phyloP scores from a whole-genome alignment of 2,113 vertebrate genomes.

The Gavia stellata region DNA sequence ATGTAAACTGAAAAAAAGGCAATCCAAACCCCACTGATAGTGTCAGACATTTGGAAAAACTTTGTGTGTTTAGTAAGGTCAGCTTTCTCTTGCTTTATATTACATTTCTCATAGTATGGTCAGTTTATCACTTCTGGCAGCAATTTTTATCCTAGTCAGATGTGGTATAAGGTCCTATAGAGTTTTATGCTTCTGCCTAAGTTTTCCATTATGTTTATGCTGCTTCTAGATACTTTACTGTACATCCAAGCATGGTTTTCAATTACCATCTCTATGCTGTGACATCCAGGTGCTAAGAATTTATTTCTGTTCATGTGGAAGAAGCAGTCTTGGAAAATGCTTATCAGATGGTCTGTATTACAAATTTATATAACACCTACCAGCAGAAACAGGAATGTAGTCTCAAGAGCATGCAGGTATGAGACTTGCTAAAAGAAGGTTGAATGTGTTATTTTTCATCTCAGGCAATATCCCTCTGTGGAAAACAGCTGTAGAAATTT shows the following conservation, averaged over 20 bases:
- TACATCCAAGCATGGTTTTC: neutral
- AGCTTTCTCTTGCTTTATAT: neutral
- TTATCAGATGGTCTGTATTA: constrained; percentile 20
- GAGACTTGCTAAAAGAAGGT: neutral
- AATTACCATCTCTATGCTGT: neutral
- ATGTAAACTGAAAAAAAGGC: neutral
- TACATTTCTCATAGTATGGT: neutral
- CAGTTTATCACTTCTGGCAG: neutral
- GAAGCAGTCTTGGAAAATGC: neutral
- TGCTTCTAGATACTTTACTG: neutral
- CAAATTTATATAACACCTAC: neutral
- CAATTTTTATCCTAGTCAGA: neutral
- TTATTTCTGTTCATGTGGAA: neutral
- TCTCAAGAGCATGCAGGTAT: neutral
- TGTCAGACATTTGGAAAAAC: neutral
- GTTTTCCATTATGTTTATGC: neutral
- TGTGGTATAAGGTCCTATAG: neutral
- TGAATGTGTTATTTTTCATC: neutral
- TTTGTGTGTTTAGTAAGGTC: neutral
- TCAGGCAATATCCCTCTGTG: neutral
- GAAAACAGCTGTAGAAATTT: neutral
- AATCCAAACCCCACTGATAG: neutral
- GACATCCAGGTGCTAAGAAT: constrained; percentile 4
- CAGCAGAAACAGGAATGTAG: neutral
- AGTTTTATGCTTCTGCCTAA: neutral